Base-by-base conservation (phyloP, 2,113 vertebrate species). In the Variabilichromis moorii region DNA sequence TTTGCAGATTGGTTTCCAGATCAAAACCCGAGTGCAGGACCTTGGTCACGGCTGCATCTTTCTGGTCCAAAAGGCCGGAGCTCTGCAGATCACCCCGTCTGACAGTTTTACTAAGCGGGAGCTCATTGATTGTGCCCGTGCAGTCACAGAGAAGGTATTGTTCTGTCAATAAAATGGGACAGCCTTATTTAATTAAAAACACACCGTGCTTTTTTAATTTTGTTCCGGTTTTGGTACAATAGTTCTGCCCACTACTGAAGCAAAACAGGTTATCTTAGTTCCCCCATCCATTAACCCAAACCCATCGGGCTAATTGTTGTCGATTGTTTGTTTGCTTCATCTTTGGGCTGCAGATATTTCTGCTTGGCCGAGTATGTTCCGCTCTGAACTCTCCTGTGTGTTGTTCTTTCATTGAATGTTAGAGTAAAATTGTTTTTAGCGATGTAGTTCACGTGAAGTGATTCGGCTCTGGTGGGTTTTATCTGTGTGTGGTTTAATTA, bases 61-160 rank as follows among this genome's bases (percentile, higher is more conserved):
- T 91, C 97, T 99, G 90, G 98, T 99, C 26, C 99, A 99, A 94
- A 99, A 99, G 95, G 99, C 98, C 0, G 98, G 98, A n/a, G 97
- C 98, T 16, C 96, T 99, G 61, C 99, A 99, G 96, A 97, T 98
- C 79, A 99, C 96, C 86, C 99, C 99, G 26, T 97, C 97, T 0
- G 99, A 99, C 89, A 95, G 97, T 92, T 99, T 98, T 93, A 98
- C 98, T 86, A 99, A 99, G 91, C 95, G 98, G 80, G 99, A 99
- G 94, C 96, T 99, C 91, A 98, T 99, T 7, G 98, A 99, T 13
- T 99, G 98, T 47, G 98, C 99, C 37, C 98, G 98, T 0, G 91
- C 98, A 0, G 99, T 99, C 94, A 98, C 98, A 0, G 99, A 99
- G 88, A 99, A 99, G 98, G 99, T 99, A 95, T n/a, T 40, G 35